Evolutionary conservation across 2,888 invertebrate genomes (phyloP), one percentile per base, ranked within the genome.

Genomic region (Ectemnius continuus): DNA sequence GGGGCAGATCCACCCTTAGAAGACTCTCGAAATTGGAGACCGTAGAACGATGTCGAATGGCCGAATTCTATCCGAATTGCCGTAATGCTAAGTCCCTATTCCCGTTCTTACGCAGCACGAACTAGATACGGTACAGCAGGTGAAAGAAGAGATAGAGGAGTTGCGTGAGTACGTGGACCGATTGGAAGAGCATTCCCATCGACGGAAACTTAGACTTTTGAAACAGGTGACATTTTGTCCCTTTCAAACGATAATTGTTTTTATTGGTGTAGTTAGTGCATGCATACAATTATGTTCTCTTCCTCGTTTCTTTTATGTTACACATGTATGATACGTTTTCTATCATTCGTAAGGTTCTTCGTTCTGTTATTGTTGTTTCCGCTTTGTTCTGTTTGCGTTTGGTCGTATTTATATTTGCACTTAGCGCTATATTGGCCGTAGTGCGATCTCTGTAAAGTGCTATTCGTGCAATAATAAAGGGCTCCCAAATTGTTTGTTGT

Each of bases 111-210:
- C 64, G 67, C 85, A 91, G 93, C 96, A 97, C 91, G 97, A 97
- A 92, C 93, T 97, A 91, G 97, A 97, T 92, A 96, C 97, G 78
- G 97, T 97, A 88, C 97, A 97, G 92, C 97, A 97, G 92, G 97
- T 97, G 86, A 97, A 97, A 91, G 97, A 97, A 91, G 97, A 97
- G 92, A 97, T 97, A 89, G 97, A 97, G 91, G 97, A 97, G 92
- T 92, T 97, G 90, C 93, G 97, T 85, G 97, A 97, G 91, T 97
- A 97, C 92, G 97, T 97, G 83, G 97, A 97, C 92, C 94, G 97
- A 82, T 94, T 97, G 83, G 97, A 97, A 92, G 97, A 97, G 92
- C 96, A 97, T 92, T 96, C 97, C 86, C 96, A 97, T 91, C 93
- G 97, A 88, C 93, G 97, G 91, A 97, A 97, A 92, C 94, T 97